A percentile compares a stretch with the other conserved stretches of the same genome.
These are phyloP conservation scores for Baccha elongata DNA, from an alignment of 2,888 invertebrate genomes.

Conservation along the genomic window DNA sequence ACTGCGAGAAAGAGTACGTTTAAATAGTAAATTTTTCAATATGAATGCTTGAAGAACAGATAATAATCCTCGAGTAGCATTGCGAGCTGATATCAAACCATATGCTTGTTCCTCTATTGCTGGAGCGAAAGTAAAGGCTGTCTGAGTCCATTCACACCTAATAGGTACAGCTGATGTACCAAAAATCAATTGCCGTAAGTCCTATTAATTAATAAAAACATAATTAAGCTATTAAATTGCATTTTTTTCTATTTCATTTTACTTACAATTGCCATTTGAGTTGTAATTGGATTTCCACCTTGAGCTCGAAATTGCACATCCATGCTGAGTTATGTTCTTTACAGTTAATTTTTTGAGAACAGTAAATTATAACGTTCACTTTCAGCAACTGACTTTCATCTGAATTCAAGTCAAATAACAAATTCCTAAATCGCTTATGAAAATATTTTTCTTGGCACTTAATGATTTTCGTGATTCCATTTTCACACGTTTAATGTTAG, in stretches of 20 bases:
- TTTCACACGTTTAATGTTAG: constrained; percentile 58
- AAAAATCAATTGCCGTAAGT: constrained; percentile 86
- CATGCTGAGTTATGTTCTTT: constrained; percentile 73
- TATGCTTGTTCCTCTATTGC: constrained; percentile 83
- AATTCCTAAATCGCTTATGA: constrained; percentile 4
- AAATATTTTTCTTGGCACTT: constrained; percentile 31
- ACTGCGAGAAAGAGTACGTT: constrained; percentile 77
- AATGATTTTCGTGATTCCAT: constrained; percentile 53
- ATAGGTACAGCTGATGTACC: constrained; percentile 87
- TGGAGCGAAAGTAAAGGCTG: constrained; percentile 86
- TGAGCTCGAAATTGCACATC: constrained; percentile 81
- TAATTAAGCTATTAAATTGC: neutral
- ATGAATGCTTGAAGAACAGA: constrained; percentile 88
- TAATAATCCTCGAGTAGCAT: constrained; percentile 85
- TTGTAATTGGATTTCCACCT: constrained; percentile 86
- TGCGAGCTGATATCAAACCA: constrained; percentile 86
- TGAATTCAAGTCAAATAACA: constrained; percentile 24
- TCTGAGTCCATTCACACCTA: constrained; percentile 88
- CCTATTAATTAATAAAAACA: constrained; percentile 81
- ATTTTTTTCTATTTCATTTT: neutral
- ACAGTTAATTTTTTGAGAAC: constrained; percentile 45
- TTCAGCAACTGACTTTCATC: constrained; percentile 25
- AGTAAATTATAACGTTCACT: constrained; percentile 27
- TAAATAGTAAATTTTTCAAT: constrained; percentile 87
- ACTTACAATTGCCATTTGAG: constrained; percentile 86